phyloP scores from a whole-genome alignment of 2,888 invertebrate genomes.

The Eupeodes latifasciatus region DNA sequence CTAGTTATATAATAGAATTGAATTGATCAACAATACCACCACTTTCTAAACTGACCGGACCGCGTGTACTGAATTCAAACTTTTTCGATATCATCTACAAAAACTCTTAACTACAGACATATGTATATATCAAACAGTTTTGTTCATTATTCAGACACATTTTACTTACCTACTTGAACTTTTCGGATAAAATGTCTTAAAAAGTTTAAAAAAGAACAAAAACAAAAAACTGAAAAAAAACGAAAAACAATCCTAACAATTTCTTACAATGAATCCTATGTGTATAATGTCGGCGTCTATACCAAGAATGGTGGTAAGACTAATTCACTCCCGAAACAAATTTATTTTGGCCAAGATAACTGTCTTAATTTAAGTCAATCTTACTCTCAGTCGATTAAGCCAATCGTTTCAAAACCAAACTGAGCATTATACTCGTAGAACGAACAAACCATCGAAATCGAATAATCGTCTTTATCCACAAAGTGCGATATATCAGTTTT shows the following conservation, averaged over 20 bases:
- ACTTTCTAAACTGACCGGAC: not conserved
- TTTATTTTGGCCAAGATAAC: conserved; percentile 16
- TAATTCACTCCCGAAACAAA: conserved; percentile 4
- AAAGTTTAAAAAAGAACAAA: not conserved
- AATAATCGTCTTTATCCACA: not conserved
- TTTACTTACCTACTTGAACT: too few species aligned
- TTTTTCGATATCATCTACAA: not conserved
- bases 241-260: not conserved
- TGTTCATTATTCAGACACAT: not conserved
- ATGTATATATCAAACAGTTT: not conserved
- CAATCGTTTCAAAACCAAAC: conserved; percentile 25
- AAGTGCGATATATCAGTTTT: conserved; percentile 12
- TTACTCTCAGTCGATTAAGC: conserved; percentile 28
- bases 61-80: not conserved
- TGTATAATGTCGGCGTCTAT: too few species aligned
- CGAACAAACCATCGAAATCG: conserved; percentile 29
- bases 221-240: too few species aligned
- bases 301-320: not conserved
- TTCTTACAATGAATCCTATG: not conserved
- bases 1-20: too few species aligned
- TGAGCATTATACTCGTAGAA: not conserved
- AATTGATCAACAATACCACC: too few species aligned
- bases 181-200: not conserved
- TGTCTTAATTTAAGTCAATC: conserved; percentile 26
- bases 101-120: too few species aligned